Base-by-base conservation (phyloP, 1,140 invertebrate genomes). In the Brachionus rubens region DNA sequence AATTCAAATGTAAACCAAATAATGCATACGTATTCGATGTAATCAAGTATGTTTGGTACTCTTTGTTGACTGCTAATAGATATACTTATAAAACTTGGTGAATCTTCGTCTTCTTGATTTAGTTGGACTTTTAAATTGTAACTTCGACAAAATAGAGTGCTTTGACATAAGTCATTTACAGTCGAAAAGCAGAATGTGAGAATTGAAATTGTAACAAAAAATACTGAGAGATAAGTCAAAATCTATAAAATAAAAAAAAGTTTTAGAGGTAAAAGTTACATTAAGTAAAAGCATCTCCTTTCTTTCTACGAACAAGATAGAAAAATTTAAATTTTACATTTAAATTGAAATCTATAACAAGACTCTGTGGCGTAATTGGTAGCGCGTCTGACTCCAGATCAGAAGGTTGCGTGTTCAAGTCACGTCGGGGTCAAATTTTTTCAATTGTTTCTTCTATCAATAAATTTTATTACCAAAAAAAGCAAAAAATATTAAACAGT, bases 1-100 rank as follows among this genome's bases (percentile, higher is more conserved):
- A 77, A 50, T 40, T 77, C 76, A 28, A 77, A 47, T 14, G 48
- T 47, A 21, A 76, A 76, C 75, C 75, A 76, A 21, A 50, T 24
- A 1, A 54, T 76, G 19, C 75, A 59, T 19, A 47, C 26, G 30
- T 54, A 36, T 62, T 62, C 40, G 19, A 76, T 30, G 24, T 47
- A 67, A 41, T 40, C 40, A 0, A 76, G 50, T 6, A 76, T 41
- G 7, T 62, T 72, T 2, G 68, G 68, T 0, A 50, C 46, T 33
- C 68, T 21, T 24, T 72, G 46, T 50, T 10, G 68, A 21, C 50
- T 72, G 30, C 46, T 50, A 2, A 72, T 48, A 5, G 68, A 19
- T 19, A 72, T 2, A 30, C 50, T 72, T 48, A 72, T 72, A 10
- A 50, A 10, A n/a, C 46, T 72, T 5, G 36, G 59, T 19, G 1